phyloP scores from a whole-genome alignment of 2,888 invertebrate species.

The Torymus auratus region DNA sequence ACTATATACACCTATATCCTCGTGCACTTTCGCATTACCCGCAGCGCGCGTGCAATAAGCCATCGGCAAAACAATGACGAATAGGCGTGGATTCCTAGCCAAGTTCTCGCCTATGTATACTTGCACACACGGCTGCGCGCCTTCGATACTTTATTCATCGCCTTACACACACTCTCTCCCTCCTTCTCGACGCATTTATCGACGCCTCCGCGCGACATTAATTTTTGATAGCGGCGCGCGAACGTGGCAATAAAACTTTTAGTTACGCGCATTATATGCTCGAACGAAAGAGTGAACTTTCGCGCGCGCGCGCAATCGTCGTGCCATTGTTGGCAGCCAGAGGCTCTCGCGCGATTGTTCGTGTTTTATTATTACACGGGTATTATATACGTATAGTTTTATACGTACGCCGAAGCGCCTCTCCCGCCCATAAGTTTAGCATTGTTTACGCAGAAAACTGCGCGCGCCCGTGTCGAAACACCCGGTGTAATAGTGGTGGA shows the following conservation, averaged over 20 bases:
- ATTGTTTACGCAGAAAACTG: constrained; percentile 4
- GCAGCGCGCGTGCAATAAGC: neutral
- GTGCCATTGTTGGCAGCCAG: constrained; percentile 4
- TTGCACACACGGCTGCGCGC: neutral
- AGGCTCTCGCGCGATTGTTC: constrained; percentile 6
- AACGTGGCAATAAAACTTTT: constrained; percentile 9
- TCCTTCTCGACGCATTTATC: too few relatives aligned
- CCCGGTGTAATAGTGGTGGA: too few relatives aligned
- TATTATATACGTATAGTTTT: neutral
- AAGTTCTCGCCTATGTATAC: neutral
- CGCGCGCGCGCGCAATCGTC: neutral
- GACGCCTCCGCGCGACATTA: too few relatives aligned
- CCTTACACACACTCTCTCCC: too few relatives aligned
- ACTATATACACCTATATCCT: neutral
- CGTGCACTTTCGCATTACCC: neutral
- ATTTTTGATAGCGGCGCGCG: neutral
- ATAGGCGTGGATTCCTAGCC: neutral
- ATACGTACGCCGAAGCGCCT: too few relatives aligned
- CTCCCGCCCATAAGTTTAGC: neutral
- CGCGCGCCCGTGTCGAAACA: neutral
- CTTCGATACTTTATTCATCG: too few relatives aligned
- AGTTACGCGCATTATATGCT: constrained; percentile 4
- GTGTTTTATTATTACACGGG: constrained; percentile 15
- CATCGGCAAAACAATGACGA: neutral
- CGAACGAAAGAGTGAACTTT: constrained; percentile 10